Conservation (phyloP, 2,888 invertebrate species). For the Gortyna flavago region DNA sequence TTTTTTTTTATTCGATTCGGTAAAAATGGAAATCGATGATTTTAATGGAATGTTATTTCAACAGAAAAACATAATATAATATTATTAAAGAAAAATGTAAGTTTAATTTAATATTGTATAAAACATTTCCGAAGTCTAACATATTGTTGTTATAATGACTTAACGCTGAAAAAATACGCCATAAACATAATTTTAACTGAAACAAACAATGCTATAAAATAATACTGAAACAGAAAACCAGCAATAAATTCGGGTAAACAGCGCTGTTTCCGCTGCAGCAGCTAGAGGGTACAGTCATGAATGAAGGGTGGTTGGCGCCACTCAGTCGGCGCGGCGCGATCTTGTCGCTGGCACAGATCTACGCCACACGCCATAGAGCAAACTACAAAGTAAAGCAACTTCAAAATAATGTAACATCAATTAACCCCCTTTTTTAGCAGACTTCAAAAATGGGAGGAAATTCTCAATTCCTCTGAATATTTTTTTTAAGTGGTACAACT, state of each 20-base stretch:
- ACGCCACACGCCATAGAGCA: slow-evolving; percentile 47
- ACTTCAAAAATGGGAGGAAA: background rate
- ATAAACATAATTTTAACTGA: slow-evolving; percentile 4
- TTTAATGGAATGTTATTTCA: background rate
- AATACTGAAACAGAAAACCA: slow-evolving; percentile 18
- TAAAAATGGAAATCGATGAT: too few species aligned
- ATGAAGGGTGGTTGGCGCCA: slow-evolving; percentile 75
- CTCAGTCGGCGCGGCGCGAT: slow-evolving; percentile 71
- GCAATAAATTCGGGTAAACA: slow-evolving; percentile 39
- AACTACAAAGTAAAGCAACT: slow-evolving; percentile 38
- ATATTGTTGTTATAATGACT: background rate
- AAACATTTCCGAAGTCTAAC: background rate
- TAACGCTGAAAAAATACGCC: background rate
- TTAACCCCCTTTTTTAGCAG: background rate
- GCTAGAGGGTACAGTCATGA: slow-evolving; percentile 57
- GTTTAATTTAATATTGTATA: background rate
- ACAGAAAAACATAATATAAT: background rate
- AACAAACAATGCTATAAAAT: slow-evolving; percentile 44
- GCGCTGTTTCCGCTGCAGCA: slow-evolving; percentile 58
- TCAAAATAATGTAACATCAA: background rate
- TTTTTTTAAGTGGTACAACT: background rate
- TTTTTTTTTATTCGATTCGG: background rate
- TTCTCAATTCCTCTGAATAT: background rate
- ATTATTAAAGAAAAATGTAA: background rate
- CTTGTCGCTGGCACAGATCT: slow-evolving; percentile 76